Base-by-base conservation (phyloP, 2,797 vertebrate genomes). In the Fistularia tabacaria region DNA sequence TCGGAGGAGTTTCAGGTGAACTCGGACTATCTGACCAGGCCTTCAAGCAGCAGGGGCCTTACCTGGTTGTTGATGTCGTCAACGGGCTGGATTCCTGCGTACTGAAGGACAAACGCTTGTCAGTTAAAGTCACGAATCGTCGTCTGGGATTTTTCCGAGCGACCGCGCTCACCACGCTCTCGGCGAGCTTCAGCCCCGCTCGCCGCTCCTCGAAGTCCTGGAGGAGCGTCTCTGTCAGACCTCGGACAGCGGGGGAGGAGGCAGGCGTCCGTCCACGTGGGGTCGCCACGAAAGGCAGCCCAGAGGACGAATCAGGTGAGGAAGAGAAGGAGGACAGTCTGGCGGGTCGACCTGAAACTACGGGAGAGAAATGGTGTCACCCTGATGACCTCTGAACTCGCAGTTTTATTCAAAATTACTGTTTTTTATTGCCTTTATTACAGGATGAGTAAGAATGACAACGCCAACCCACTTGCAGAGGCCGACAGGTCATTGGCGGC, bases 1-100 rank as follows among this genome's bases (percentile, higher is more conserved):
- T 36, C 14, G 9, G 44, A n/a, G 14, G 13, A 7, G 11, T n/a
- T 12, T n/a, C 5, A 12, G 12, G 10, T 44, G 14, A 44, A 44
- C 43, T 7, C 6, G 14, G 3, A 13, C 12, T 4, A n/a, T 44
- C 4, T n/a, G 43, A 44, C 11, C 6, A 11, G 43, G 43, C 12
- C 14, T 6, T 44, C 43, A n/a, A 44, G 11, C 25, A 37, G 6
- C 12, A 10, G 36, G 12, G 6, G 12, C 11, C 37, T 48, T 36
- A 98, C 97, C 94, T 98, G 92, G 0, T 89, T 93, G 84, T 97
- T 94, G 62, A 98, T 71, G 6, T 77, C 64, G 39, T 98, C 96
- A 0, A 76, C 3, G 0, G 88, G 89, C 59, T 90, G 90, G 25
- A 99, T 94, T 56, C 95, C 93, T 6, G 95, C 96, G 0, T 99